Base-by-base conservation (phyloP, 53 echinoderm and acorn worm genomes). In the Antedon mediterranea region DNA sequence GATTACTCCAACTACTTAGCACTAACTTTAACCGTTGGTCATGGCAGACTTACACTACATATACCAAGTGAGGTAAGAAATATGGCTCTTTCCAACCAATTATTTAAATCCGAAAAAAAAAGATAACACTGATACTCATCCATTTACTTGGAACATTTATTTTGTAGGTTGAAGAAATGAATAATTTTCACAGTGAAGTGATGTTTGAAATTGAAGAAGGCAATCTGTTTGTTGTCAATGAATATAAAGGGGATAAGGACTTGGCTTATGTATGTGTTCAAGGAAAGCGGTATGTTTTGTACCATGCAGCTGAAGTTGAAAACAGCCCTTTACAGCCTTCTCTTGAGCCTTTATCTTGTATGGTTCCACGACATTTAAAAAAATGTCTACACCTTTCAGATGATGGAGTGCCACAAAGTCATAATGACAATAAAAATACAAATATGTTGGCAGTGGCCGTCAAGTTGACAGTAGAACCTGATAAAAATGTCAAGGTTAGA, bases 391-490 rank as follows among this genome's bases (percentile, higher is more conserved):
- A 97, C 73, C 85, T 86, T 14, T 97, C 97, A 23, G 97, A 97
- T 37, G 86, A 84, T 9, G 92, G 97, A 20, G 88, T 89, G 18
- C 43, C 84, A 3, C 79, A 79, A 9, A 92, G 88, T 34, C 73
- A 74, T 11, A 72, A 78, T 75, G 81, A 76, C 42, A 82, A 71
- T 81, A 81, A 82, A 76, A 88, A 86, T 78, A 84, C 71, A n/a
- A 83, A 91, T 43, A 97, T 97, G 97, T 31, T 97, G 31, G 78
- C 97, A 14, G 71, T 92, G n/a, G 97, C 97, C 31, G 43, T 91
- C 79, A 97, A 88, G 82, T 92, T 92, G 83, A 77, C 73, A 32
- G 89, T 92, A 75, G 85, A 92, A 73, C 86, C 92, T 78, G 84
- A 86, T 74, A 92, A 84, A 4, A 89, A 97, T 84, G 86, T 92